phyloP scores from a whole-genome alignment of 1,140 invertebrate species.

The Nilaparvata lugens region DNA sequence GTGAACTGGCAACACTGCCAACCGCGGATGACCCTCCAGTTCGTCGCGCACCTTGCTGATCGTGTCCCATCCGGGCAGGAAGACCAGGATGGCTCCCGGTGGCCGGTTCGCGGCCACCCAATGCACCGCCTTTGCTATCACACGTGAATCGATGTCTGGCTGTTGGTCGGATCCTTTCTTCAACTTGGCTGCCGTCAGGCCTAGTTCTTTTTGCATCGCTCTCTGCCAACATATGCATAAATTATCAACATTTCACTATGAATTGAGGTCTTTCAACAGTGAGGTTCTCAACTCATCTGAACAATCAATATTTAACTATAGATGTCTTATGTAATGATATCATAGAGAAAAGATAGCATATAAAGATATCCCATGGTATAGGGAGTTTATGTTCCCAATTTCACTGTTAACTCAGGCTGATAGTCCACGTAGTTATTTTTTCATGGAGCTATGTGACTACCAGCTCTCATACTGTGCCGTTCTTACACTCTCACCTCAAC shows the following conservation, averaged over 20 bases:
- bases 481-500: too few relatives aligned
- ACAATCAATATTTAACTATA: too few relatives aligned
- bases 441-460: too few relatives aligned
- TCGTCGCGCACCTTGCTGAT: background rate
- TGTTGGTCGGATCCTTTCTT: background rate
- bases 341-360: too few relatives aligned
- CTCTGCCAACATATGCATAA: conserved; percentile 6
- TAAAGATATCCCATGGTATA: too few relatives aligned
- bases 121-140: background rate
- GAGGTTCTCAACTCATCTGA: too few relatives aligned
- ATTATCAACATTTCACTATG: background rate
- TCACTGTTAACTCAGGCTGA: too few relatives aligned
- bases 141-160: background rate
- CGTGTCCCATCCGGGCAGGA: conserved; percentile 55
- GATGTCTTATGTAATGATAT: too few relatives aligned
- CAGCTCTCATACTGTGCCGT: too few relatives aligned
- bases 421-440: too few relatives aligned
- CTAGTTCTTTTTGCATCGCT: background rate
- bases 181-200: background rate
- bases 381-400: too few relatives aligned
- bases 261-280: too few relatives aligned
- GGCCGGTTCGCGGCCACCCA: conserved; percentile 2
- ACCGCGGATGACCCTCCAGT: conserved; percentile 25
- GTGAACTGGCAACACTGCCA: conserved; percentile 61
- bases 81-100: conserved; percentile 72